Conservation (phyloP, 2,888 invertebrate genomes). For the Drosophila pseudotakahashii region DNA sequence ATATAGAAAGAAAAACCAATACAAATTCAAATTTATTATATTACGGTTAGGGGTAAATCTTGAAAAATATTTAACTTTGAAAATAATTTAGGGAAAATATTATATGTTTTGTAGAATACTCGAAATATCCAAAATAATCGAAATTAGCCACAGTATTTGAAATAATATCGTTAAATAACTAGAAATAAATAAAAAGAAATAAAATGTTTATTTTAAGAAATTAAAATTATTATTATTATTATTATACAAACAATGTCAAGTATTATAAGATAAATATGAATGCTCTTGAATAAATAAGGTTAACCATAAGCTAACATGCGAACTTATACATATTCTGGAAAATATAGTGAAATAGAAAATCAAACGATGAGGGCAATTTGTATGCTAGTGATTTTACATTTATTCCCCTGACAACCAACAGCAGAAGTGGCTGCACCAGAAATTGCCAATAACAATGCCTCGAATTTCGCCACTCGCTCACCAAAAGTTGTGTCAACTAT, state of each 20-base stretch:
- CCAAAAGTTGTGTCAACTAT: conserved; percentile 58
- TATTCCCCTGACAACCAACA: conserved; percentile 43
- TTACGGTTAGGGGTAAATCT: too few relatives aligned
- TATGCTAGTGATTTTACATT: conserved; percentile 37
- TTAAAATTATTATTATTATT: too few relatives aligned
- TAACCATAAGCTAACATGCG: conserved; percentile 19
- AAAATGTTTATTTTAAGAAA: neutral
- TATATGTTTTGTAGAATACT: neutral
- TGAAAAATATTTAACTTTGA: too few relatives aligned
- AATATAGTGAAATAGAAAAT: conserved; percentile 16
- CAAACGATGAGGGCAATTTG: conserved; percentile 36
- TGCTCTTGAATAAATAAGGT: conserved; percentile 3
- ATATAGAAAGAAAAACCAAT: neutral
- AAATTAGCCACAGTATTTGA: conserved; percentile 19
- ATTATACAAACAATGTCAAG: too few relatives aligned
- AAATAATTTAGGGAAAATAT: neutral
- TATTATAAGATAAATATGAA: conserved; percentile 25
- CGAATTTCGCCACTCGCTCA: conserved; percentile 37
- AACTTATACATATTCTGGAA: neutral
- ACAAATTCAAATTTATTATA: too few relatives aligned
- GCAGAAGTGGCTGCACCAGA: conserved; percentile 15
- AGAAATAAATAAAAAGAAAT: neutral
- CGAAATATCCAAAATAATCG: neutral
- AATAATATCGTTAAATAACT: neutral
- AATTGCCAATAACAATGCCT: conserved; percentile 47